Evolutionary conservation across 2,113 vertebrate species (phyloP).

Genomic region (Psittacula cyanocephala): DNA sequence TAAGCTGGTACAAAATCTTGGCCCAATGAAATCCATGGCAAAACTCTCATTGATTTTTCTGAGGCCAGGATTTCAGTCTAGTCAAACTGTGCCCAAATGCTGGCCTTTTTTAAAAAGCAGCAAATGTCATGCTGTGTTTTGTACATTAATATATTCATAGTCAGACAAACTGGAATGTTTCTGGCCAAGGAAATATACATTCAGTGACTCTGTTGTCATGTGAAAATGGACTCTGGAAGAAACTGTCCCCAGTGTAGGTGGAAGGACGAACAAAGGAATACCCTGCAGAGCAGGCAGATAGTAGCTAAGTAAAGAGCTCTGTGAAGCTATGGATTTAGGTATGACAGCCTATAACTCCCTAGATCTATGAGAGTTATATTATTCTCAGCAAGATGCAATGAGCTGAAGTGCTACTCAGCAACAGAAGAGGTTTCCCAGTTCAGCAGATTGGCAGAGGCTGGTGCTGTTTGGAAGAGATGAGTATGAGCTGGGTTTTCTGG

Average conservation of each 20-base stretch:
- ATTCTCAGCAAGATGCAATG: not conserved
- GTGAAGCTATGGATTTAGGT: not conserved
- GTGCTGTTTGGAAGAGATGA: not conserved
- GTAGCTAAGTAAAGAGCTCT: not conserved
- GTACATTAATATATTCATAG: not conserved
- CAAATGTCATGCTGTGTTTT: not conserved
- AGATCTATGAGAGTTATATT: not conserved
- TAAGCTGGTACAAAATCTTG: not conserved
- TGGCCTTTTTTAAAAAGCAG: not conserved
- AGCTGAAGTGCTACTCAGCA: not conserved
- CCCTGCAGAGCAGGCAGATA: not conserved
- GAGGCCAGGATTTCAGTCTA: not conserved
- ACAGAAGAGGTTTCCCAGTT: not conserved
- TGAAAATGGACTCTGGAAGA: not conserved
- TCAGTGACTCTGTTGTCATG: not conserved
- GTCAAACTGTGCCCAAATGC: not conserved
- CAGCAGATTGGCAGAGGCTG: not conserved
- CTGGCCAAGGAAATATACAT: not conserved
- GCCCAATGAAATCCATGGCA: not conserved
- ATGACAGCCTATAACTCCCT: not conserved
- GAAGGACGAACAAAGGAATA: not conserved
- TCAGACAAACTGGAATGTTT: not conserved
- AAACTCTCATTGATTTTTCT: not conserved
- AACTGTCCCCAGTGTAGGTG: not conserved
- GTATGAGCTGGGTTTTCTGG: not conserved